Base-by-base conservation (phyloP, 1,140 invertebrate genomes). In the Coenobita brevimanus region DNA sequence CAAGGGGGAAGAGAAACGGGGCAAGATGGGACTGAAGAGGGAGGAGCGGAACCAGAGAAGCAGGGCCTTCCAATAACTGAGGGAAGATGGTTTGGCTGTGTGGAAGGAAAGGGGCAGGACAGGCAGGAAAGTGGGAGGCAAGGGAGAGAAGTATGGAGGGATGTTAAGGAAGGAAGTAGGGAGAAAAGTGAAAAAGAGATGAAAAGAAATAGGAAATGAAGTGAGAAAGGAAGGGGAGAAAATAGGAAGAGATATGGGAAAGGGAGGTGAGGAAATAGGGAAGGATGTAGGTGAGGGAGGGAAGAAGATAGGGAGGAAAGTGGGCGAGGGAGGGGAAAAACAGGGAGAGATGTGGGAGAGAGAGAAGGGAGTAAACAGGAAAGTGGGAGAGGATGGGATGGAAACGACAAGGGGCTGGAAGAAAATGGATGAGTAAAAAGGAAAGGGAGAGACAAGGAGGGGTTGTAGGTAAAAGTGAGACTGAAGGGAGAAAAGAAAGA, bases 11-110 rank as follows among this genome's bases (percentile, higher is more conserved):
- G 69, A 73, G 64, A 54, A 41, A 54, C 54, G 43, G 62, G 36
- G 50, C 27, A 60, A 54, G 64, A 36, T 15, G 64, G 21, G 85
- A 87, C 85, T 87, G 80, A 87, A 87, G 85, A 80, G 85, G 85
- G 82, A 13, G 71, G 76, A 71, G 41, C 75, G 82, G 73, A 78
- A 71, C 36, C 43, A 57, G 71, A 76, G 54, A 71, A 43, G 69
- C 2, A 41, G n/a, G 10, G 17, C 54, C 21, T 46, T 50, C 24
- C 50, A 54, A 75, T 75, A 73, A 46, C 69, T 10, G 46, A 54
- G 69, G 21, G 71, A 30, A 21, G 64, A 41, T 4, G 41, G 80
- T 50, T 17, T 50, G 46, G 17, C 46, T 8, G 38, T 38, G 79
- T 13, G 30, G 10, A n/a, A n/a, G n/a, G n/a, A 21, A 4, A 36